Evolutionary conservation across 1,140 invertebrate genomes (phyloP).

Genomic region (Lutraria rhynchaena): DNA sequence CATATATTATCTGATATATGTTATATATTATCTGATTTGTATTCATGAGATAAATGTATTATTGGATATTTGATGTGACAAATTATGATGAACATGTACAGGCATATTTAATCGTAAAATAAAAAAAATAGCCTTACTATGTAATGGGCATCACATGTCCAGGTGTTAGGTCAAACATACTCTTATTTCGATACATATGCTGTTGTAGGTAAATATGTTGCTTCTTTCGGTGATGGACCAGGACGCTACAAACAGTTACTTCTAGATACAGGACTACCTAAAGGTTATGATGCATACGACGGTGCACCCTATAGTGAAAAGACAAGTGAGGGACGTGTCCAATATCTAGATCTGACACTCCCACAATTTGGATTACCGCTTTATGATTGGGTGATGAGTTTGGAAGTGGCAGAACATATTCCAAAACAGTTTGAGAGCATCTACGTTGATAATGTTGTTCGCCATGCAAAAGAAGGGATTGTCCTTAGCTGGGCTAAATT

Average conservation of each 20-base stretch:
- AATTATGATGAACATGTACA: too few species aligned
- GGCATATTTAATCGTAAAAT: too few species aligned
- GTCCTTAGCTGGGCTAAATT: conserved; percentile 53
- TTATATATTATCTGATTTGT: too few species aligned
- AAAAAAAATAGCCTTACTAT: too few species aligned
- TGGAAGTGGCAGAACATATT: conserved; percentile 61
- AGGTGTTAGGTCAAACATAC: too few species aligned
- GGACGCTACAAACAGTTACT: conserved; percentile 47
- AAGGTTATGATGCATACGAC: conserved; percentile 53
- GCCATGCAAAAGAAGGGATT: conserved; percentile 52
- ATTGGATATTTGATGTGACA: too few species aligned
- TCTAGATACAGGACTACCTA: not conserved
- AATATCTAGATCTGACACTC: conserved; percentile 53
- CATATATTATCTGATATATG: too few species aligned
- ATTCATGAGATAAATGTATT: too few species aligned
- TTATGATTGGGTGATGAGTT: conserved; percentile 57
- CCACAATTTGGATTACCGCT: conserved; percentile 56
- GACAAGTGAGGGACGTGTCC: conserved; percentile 46
- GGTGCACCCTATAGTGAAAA: conserved; percentile 50
- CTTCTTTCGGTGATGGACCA: conserved; percentile 48
- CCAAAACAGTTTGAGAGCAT: conserved; percentile 26
- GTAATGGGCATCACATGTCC: too few species aligned
- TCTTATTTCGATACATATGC: too few species aligned
- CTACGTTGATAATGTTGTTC: conserved; percentile 55
- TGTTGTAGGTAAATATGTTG: conserved; percentile 36